Evolutionary conservation across 2,797 vertebrate genomes (phyloP), one percentile per base, ranked within the genome.

Genomic region (Ciconia nigra): DNA sequence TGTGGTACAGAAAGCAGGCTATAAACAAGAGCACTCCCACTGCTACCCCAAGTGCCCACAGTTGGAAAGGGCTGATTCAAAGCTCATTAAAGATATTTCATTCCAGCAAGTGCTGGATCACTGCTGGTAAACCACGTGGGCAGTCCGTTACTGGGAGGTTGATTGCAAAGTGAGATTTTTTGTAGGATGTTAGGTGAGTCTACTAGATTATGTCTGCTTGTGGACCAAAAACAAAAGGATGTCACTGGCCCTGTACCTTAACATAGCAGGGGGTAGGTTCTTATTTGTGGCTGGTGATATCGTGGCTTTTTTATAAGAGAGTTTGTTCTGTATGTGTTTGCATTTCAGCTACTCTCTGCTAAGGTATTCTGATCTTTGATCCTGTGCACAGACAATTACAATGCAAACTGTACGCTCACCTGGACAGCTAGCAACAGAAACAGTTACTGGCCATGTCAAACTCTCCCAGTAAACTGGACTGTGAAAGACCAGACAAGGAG

Each of bases 261-360:
- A 52, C 1, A 1, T n/a, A 77, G 33, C 0, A 2, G 8, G 3
- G 2, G 1, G 1, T 52, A 52, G 3, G 11, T 35, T 66, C 18
- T 28, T 77, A 33, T 78, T 54, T 80, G 61, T n/a, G 35, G 19
- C 8, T 3, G 3, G 16, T 59, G 49, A 22, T 42, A 15, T 5
- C 0, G 1, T 4, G 29, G 10, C 1, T 4, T n/a, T 65, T 39
- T 41, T 6, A 20, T 28, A 85, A 49, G 3, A 61, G 11, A 57
- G 8, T 29, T 54, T 62, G 13, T 67, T 79, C 18, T 46, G 9
- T 7, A 4, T 11, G 10, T 62, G 6, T 59, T 87, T 84, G 33
- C 9, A 9, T 69, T 77, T 83, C 67, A 80, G 11, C n/a, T 84
- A 9, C 19, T 77, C 57, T 49, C 35, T 85, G 19, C 25, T 66